Evolutionary conservation across 2,113 vertebrate genomes (phyloP), one percentile per base, ranked within the genome.

Genomic region (Myiagra hebetior): DNA sequence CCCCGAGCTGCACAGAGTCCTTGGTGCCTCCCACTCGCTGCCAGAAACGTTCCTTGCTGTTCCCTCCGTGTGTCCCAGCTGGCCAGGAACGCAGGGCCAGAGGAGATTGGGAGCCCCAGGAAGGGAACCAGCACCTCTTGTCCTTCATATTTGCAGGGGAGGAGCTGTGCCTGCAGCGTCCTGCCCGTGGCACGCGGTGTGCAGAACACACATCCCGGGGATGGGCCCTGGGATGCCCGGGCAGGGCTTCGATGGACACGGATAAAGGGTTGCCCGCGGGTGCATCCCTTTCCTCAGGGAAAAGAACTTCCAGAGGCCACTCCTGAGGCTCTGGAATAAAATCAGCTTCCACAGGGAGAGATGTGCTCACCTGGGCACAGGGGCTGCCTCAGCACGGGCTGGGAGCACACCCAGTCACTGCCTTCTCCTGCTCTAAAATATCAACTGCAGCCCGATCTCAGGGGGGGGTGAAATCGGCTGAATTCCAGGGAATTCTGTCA

Each of bases 81-180:
- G 91, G 91, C 19, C 63, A 84, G 57, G 44, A 52, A 70, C 26
- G 52, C 20, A 8, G 59, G 62, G 44, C 7, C 3, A 35, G 46
- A 55, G 74, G 41, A 93, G 85, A 96, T 93, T 7, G 37, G 96
- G 87, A 97, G 86, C 87, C 95, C 86, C 82, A 86, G 95, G 98
- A 99, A 99, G 99, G 99, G 98, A 99, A 98, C 98, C 99, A 99
- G 99, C 99, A 98, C 99, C 99, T 99, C 98, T 89, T 72, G 49
- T 88, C 89, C 79, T 88, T 74, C 1, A 70, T 87, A 75, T 95
- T 89, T 94, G 87, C 77, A 94, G 49, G 82, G 80, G 44, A 76
- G 6, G 55, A 93, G 65, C 37, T 47, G 91, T 8, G 28, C 80
- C 83, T 69, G 50, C 64, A 50, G 84, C 12, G 52, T 87, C 93